Base-by-base conservation (phyloP, 2,113 vertebrate genomes). In the Anthoscopus minutus region DNA sequence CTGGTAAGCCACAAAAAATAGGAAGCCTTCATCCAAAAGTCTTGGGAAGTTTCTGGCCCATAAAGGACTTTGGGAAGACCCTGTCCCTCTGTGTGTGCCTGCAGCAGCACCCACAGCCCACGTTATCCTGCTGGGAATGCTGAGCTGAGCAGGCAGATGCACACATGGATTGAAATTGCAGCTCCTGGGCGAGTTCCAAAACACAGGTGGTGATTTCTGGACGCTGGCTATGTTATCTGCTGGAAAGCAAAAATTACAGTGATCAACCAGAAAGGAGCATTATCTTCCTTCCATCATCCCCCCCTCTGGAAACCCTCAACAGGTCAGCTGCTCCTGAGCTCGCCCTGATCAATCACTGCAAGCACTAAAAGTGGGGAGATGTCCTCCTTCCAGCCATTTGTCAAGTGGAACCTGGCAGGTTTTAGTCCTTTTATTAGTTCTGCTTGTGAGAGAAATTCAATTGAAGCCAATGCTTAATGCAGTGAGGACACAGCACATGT, bases 341-440 rank as follows among this genome's bases (percentile, higher is more conserved):
- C 1, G 6, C 89, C 90, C 90, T 83, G 93, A 96, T 96, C 91
- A 93, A 91, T 96, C 95, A 86, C 71, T 9, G 47, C 69, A 53
- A 93, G 35, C n/a, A 45, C 88, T 92, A 64, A 92, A 97, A 96
- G 83, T 73, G 6, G 86, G 94, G 33, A 74, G 53, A 71, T 7
- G 11, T 73, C 69, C 88, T 93, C 73, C 93, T 88, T 69, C 53
- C 73, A 94, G 89, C 89, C 89, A 81, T 96, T 96, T 86, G 91
- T 97, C 97, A 96, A 88, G 78, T 44, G 73, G 53, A 81, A 88
- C 56, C 88, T 53, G 77, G 86, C 93, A 93, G 89, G 27, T 93
- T 97, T 96, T 70, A 94, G 91, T 93, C 92, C 70, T 96, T 96
- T 95, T 96, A 96, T 96, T 96, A 96, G 88, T 97, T 95, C 95